Conservation (phyloP, 2,888 invertebrate genomes). For the Cataglyphis albicans region DNA sequence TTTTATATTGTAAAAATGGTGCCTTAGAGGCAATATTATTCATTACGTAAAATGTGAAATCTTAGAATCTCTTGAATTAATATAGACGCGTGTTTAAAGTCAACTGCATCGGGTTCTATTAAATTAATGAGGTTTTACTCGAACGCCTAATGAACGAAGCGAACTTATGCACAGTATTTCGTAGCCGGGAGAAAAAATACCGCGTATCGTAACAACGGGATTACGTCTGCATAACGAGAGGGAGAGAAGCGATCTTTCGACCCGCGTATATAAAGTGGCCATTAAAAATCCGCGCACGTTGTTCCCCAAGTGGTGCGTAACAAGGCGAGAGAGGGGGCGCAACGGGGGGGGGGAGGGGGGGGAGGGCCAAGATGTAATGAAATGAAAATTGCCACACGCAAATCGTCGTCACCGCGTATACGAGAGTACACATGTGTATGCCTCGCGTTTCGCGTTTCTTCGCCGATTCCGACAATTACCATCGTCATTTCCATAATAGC, state of each 20-base stretch:
- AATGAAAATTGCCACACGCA: slow-evolving; percentile 36
- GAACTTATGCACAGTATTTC: slow-evolving; percentile 6
- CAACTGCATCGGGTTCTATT: slow-evolving; percentile 14
- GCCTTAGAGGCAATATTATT: not conserved
- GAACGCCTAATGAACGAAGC: slow-evolving; percentile 32
- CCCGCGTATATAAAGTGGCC: slow-evolving; percentile 13
- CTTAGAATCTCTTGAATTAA: not conserved
- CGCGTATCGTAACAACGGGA: slow-evolving; percentile 7
- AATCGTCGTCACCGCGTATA: slow-evolving; percentile 18
- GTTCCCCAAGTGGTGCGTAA: slow-evolving; percentile 22
- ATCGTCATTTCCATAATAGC: slow-evolving; percentile 38
- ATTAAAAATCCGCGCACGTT: slow-evolving; percentile 40
- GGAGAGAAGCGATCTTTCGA: slow-evolving; percentile 1
- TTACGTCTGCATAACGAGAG: not conserved
- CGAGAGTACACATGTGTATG: not conserved
- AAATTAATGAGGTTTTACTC: slow-evolving; percentile 29
- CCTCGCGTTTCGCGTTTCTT: slow-evolving; percentile 1
- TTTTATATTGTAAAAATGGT: not conserved
- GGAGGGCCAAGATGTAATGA: not conserved
- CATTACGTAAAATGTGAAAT: not conserved
- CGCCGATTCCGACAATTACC: slow-evolving; percentile 28
- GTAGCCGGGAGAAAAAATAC: not conserved
- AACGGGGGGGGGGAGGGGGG: not conserved
- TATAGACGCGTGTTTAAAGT: not conserved
- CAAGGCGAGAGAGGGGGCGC: not conserved